Percentiles rank a stretch among this genome's conserved stretches.
Evolutionary conservation across 2,113 vertebrate species (phyloP).

Genomic region (Rhagologus leucostigma): DNA sequence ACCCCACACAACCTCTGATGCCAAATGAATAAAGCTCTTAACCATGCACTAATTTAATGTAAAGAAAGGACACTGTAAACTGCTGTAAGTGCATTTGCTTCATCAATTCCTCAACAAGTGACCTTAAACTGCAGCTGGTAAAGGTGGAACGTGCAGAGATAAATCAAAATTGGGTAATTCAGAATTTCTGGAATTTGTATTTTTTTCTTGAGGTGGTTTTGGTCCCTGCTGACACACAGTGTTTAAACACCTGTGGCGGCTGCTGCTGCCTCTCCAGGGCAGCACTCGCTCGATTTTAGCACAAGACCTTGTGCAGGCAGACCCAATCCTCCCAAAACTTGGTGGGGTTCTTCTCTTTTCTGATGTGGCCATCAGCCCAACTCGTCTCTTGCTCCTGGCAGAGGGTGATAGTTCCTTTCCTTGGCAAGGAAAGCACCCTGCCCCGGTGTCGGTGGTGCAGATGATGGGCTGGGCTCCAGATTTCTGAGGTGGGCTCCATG

Average conservation of each 20-base stretch:
- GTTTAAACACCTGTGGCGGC: neutral
- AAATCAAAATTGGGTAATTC: neutral
- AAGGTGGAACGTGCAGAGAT: rapidly evolving
- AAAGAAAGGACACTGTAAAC: rapidly evolving
- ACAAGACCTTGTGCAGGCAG: rapidly evolving
- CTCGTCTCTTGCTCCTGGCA: neutral
- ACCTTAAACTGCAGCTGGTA: neutral
- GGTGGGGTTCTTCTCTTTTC: neutral
- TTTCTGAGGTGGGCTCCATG: neutral
- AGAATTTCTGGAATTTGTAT: rapidly evolving
- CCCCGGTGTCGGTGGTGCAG: neutral
- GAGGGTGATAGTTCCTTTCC: neutral
- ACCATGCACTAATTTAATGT: rapidly evolving
- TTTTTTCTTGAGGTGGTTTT: neutral
- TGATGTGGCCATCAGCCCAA: neutral
- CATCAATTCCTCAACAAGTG: rapidly evolving
- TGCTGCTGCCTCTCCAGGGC: neutral
- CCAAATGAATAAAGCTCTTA: neutral
- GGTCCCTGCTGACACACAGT: no score
- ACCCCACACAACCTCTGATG: neutral
- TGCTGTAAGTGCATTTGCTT: neutral
- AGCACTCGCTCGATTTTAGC: rapidly evolving
- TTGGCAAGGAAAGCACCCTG: neutral
- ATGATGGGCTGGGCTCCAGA: no score
- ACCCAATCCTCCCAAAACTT: neutral